Evolutionary conservation across 2,797 vertebrate genomes (phyloP).

Genomic region (Pseudochirops cupreus): DNA sequence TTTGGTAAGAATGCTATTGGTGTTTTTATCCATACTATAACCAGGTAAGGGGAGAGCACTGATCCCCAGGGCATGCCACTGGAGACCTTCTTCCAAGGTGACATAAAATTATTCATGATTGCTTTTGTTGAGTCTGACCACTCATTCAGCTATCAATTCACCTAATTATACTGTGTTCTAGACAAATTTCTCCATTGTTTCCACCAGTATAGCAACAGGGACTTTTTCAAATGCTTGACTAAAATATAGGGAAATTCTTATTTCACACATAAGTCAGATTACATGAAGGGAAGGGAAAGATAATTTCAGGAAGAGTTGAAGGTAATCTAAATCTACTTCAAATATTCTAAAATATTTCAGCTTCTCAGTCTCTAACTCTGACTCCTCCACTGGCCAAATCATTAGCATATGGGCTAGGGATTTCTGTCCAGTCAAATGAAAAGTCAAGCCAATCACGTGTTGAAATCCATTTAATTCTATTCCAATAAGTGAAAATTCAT

Average conservation of each 20-base stretch:
- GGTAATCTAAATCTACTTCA: too few relatives aligned
- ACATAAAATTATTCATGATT: neutral
- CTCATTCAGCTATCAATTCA: neutral
- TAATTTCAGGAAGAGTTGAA: neutral
- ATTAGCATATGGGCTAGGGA: too few relatives aligned
- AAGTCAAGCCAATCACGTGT: too few relatives aligned
- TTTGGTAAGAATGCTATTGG: neutral
- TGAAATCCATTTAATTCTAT: too few relatives aligned
- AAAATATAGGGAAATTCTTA: neutral
- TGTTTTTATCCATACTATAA: neutral
- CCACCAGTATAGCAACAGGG: neutral
- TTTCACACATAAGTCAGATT: neutral
- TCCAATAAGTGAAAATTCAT: neutral
- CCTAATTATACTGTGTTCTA: neutral
- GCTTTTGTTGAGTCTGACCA: neutral
- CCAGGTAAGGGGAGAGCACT: neutral
- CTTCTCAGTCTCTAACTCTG: too few relatives aligned
- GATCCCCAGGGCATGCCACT: neutral
- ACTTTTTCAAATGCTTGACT: neutral
- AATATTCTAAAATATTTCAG: neutral
- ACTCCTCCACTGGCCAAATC: too few relatives aligned
- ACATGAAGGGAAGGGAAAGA: neutral
- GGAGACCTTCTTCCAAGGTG: neutral
- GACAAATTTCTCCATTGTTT: neutral
- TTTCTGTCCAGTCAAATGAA: too few relatives aligned